A percentile compares a stretch with the other conserved stretches of the same genome.
Evolutionary conservation across 2,888 invertebrate genomes (phyloP).

Genomic region (Athripsodes cinereus): DNA sequence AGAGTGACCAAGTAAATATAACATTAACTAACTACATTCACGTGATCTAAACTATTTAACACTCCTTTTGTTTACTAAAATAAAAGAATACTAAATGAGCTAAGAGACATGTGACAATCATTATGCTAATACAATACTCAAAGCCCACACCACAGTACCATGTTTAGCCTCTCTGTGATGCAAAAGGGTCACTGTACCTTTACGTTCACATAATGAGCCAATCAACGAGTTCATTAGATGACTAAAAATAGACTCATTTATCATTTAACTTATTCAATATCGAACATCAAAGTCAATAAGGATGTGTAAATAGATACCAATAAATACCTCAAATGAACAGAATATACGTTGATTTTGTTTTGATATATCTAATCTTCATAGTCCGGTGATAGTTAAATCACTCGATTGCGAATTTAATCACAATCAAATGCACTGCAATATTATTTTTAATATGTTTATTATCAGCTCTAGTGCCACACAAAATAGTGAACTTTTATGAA

Average conservation of each 20-base stretch:
- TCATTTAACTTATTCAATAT: slow-evolving; percentile 9
- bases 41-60: too few relatives aligned
- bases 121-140: not conserved
- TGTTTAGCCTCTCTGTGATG: not conserved
- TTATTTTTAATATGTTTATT: not conserved
- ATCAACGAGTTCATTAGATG: not conserved
- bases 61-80: not conserved
- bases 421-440: slow-evolving; percentile 8
- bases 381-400: slow-evolving; percentile 9
- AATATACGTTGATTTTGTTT: slow-evolving; percentile 2
- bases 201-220: not conserved
- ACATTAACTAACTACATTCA: too few relatives aligned
- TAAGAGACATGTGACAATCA: not conserved
- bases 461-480: slow-evolving; percentile 5
- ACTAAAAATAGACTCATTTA: slow-evolving; percentile 14
- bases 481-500: slow-evolving; percentile 1
- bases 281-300: slow-evolving; percentile 7
- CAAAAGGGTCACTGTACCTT: not conserved
- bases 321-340: slow-evolving; percentile 20
- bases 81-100: slow-evolving; percentile 1
- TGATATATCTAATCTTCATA: slow-evolving; percentile 20
- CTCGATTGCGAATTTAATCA: slow-evolving; percentile 8
- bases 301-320: slow-evolving; percentile 1
- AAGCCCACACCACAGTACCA: not conserved
- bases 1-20: too few relatives aligned